These are phyloP conservation scores for Hypotaenidia okinawae DNA, from an alignment of 2,797 vertebrate species.

Conservation along the genomic window DNA sequence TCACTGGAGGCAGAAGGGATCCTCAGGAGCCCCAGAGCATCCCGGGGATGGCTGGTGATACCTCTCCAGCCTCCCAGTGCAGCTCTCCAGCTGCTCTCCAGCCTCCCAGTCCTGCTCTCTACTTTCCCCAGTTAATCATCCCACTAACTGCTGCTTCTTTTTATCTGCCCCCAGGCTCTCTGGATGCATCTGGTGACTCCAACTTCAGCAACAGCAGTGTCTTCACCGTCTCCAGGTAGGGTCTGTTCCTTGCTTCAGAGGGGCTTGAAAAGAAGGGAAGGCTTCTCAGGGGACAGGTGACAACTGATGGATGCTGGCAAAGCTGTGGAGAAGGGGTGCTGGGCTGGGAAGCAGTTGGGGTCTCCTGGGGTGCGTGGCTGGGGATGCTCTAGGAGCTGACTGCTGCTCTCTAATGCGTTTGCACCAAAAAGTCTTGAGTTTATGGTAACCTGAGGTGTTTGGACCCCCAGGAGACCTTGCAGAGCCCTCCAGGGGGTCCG, in stretches of 20 bases:
- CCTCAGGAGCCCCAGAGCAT: fast-evolving
- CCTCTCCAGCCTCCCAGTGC: no score
- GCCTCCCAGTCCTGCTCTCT: background rate
- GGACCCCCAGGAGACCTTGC: background rate
- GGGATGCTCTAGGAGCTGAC: background rate
- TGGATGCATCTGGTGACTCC: slow-evolving; percentile 66
- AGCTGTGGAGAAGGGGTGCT: background rate
- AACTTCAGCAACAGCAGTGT: slow-evolving; percentile 50
- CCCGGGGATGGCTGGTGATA: no score
- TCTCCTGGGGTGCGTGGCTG: background rate
- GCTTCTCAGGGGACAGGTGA: background rate
- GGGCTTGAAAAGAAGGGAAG: background rate
- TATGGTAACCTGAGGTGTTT: background rate
- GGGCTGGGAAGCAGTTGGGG: background rate
- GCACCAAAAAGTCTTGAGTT: background rate
- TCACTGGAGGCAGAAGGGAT: background rate
- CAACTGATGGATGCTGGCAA: background rate
- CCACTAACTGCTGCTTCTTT: background rate
- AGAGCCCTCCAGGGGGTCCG: background rate
- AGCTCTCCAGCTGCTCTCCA: no score
- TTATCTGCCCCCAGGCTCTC: slow-evolving; percentile 60
- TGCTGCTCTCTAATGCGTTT: background rate
- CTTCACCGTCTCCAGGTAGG: slow-evolving; percentile 72
- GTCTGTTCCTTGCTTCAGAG: background rate
- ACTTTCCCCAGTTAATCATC: background rate